A percentile compares a stretch with the other conserved stretches of the same genome.
phyloP scores from a whole-genome alignment of 1,140 invertebrate species.

The Batillaria attramentaria region DNA sequence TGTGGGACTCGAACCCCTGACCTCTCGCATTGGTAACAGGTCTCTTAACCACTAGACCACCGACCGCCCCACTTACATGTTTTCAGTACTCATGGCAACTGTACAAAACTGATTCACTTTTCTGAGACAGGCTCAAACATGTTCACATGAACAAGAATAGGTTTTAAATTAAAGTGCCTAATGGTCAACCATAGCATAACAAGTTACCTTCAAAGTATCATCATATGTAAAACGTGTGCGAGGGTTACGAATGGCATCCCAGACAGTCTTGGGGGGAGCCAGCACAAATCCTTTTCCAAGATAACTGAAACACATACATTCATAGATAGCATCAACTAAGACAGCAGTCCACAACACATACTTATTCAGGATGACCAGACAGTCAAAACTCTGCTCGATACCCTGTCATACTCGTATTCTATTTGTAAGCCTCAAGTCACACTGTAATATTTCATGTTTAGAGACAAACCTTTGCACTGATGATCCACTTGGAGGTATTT shows the following conservation, averaged over 20 bases:
- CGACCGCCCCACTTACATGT: too few species aligned
- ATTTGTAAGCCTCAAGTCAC: not conserved
- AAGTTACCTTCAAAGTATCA: slow-evolving; percentile 66
- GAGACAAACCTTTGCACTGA: slow-evolving; percentile 50
- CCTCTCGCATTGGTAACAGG: too few species aligned
- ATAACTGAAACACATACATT: slow-evolving; percentile 54
- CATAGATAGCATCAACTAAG: not conserved
- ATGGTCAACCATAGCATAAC: too few species aligned
- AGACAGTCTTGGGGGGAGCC: slow-evolving; percentile 61
- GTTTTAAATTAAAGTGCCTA: too few species aligned
- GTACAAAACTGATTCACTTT: too few species aligned
- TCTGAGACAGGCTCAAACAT: too few species aligned
- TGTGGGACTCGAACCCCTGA: too few species aligned
- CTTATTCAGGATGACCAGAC: too few species aligned
- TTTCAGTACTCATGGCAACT: too few species aligned
- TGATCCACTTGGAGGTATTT: slow-evolving; percentile 41
- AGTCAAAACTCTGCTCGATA: not conserved
- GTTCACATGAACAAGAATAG: too few species aligned
- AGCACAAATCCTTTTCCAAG: slow-evolving; percentile 67
- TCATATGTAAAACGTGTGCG: slow-evolving; percentile 69
- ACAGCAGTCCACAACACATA: too few species aligned
- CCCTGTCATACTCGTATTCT: not conserved
- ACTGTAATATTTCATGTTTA: not conserved
- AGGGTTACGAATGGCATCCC: slow-evolving; percentile 65
- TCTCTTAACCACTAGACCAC: too few species aligned